Evolutionary conservation across 2,888 invertebrate genomes (phyloP).

Genomic region (Lingula anatina): DNA sequence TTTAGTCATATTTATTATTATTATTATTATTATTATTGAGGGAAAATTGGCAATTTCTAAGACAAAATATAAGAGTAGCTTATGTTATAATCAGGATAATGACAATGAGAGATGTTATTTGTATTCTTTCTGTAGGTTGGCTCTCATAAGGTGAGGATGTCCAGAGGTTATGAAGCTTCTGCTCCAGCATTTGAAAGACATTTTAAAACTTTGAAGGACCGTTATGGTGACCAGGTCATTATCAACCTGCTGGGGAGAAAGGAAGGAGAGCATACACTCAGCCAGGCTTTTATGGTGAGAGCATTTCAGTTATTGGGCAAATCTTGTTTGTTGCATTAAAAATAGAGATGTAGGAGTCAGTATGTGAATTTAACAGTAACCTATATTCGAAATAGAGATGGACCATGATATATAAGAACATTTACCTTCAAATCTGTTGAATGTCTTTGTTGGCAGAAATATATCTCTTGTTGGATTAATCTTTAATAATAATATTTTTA

Average conservation of each 20-base stretch:
- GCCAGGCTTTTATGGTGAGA: slow-evolving; percentile 59
- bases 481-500: no score
- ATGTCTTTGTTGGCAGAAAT: no score
- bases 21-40: not conserved
- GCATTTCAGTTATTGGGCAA: no score
- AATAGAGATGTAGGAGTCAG: no score
- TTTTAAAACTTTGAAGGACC: slow-evolving; percentile 74
- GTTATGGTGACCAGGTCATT: slow-evolving; percentile 86
- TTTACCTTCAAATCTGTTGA: no score
- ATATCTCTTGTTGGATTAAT: no score
- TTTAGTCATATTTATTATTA: not conserved
- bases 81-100: no score
- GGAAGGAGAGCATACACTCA: slow-evolving; percentile 94
- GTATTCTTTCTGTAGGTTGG: slow-evolving; percentile 68
- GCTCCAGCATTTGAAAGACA: slow-evolving; percentile 90
- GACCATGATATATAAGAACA: no score
- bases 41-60: not conserved
- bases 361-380: no score
- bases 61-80: not conserved
- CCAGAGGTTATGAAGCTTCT: slow-evolving; percentile 90
- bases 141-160: slow-evolving; percentile 96
- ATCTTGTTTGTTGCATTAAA: no score
- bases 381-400: no score
- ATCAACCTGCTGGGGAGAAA: slow-evolving; percentile 89
- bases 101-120: no score